Percentiles rank a stretch among this genome's conserved stretches.
These are phyloP conservation scores for Shinisaurus crocodilurus DNA, from an alignment of 2,113 vertebrate genomes.

Conservation along the genomic window DNA sequence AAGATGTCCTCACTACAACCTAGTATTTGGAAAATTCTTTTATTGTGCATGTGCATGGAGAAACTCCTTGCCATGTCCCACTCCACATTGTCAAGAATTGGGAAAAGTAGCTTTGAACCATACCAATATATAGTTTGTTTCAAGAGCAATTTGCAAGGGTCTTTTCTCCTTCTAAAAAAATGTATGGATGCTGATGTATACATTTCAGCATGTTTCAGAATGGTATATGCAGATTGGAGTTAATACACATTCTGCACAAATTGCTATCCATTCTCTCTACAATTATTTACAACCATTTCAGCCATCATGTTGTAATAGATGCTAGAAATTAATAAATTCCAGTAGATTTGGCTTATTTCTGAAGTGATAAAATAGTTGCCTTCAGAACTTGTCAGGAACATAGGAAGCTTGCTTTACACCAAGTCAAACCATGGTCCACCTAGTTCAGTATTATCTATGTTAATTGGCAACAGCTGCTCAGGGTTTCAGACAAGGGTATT, in stretches of 20 bases:
- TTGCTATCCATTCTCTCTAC: background rate
- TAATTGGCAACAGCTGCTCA: background rate
- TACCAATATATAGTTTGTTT: background rate
- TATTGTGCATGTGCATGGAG: too few species aligned
- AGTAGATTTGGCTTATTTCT: background rate
- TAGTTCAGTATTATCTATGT: background rate
- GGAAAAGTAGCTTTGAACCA: background rate
- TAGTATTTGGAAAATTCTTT: slow-evolving; percentile 4
- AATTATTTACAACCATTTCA: background rate
- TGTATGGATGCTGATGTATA: background rate
- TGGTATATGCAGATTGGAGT: background rate
- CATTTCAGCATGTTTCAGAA: background rate
- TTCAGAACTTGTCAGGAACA: background rate
- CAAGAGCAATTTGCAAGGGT: background rate
- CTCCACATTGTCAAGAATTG: background rate
- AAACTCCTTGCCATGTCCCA: background rate
- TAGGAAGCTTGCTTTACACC: background rate
- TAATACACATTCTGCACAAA: background rate
- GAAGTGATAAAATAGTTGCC: background rate
- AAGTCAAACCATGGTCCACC: background rate
- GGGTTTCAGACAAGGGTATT: background rate
- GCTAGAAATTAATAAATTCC: background rate
- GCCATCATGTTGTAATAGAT: background rate
- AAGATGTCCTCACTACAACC: background rate
- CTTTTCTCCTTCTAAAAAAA: background rate